Evolutionary conservation across 1,140 invertebrate species (phyloP).

Genomic region (Olivierus martensii): DNA sequence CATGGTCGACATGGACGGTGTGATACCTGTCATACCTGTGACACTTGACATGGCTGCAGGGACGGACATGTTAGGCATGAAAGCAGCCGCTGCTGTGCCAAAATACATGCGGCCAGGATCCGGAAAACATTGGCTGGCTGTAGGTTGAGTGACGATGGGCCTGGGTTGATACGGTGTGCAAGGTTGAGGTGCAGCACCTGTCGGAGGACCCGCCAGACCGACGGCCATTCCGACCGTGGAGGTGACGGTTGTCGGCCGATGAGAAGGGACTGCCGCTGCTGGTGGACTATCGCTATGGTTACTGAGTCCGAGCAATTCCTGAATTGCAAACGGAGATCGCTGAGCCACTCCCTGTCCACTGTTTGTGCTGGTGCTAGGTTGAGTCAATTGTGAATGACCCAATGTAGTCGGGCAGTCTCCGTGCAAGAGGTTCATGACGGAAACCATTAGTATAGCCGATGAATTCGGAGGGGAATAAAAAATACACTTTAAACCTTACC

Average conservation of each 20-base stretch:
- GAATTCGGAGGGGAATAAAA: too few relatives aligned
- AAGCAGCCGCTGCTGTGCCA: conserved; percentile 35
- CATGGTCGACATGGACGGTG: conserved; percentile 28
- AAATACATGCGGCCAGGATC: conserved; percentile 26
- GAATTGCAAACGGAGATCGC: conserved; percentile 78
- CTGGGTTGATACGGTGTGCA: conserved; percentile 8
- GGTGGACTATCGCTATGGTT: conserved; percentile 8
- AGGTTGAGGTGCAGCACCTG: not conserved
- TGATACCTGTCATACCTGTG: conserved; percentile 10
- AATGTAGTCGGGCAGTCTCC: not conserved
- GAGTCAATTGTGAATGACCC: too few relatives aligned
- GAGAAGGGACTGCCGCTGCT: conserved; percentile 2
- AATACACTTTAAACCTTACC: too few relatives aligned
- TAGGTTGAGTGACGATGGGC: conserved; percentile 5
- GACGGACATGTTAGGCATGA: conserved; percentile 41
- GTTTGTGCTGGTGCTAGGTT: too few relatives aligned
- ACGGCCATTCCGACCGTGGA: conserved; percentile 5
- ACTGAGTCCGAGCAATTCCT: conserved; percentile 69
- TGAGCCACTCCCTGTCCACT: conserved; percentile 30
- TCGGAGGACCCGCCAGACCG: not conserved
- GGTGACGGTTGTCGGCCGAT: conserved; percentile 1
- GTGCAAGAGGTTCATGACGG: conserved; percentile 15
- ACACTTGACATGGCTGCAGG: not conserved
- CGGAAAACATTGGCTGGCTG: conserved; percentile 26
- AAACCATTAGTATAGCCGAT: conserved; percentile 4